These are phyloP conservation scores for Drosophila niveifrons DNA, from an alignment of 2,888 invertebrate genomes.

Conservation along the genomic window DNA sequence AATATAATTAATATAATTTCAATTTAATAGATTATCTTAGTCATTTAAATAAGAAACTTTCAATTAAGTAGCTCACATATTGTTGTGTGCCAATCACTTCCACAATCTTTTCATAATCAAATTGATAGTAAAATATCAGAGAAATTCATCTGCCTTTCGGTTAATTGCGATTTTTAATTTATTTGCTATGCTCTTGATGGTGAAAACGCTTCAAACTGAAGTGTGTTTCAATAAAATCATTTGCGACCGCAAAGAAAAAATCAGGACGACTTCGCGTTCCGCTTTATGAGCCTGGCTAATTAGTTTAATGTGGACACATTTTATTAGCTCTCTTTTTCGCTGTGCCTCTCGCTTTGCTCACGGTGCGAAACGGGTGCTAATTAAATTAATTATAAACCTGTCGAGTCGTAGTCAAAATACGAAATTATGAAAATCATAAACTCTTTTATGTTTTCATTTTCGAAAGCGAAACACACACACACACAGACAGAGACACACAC, in stretches of 20 bases:
- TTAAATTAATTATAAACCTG: constrained; percentile 68
- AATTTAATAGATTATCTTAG: too few species aligned
- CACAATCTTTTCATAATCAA: too few species aligned
- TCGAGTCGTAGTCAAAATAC: constrained; percentile 26
- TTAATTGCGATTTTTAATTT: background rate
- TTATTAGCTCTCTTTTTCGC: constrained; percentile 46
- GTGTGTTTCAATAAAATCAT: constrained; percentile 9
- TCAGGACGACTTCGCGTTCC: background rate
- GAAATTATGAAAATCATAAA: constrained; percentile 60
- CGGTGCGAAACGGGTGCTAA: constrained; percentile 44
- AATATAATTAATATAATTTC: too few species aligned
- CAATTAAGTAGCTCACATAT: too few species aligned
- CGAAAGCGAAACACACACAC: constrained; percentile 39
- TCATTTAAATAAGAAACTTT: too few species aligned
- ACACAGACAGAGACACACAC: constrained; percentile 24
- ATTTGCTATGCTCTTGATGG: background rate
- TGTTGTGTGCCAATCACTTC: too few species aligned
- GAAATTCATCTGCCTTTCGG: too few species aligned
- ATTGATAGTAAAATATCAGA: too few species aligned
- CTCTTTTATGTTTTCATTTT: constrained; percentile 71
- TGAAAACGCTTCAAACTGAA: background rate
- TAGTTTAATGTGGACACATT: constrained; percentile 57
- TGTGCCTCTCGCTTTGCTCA: constrained; percentile 4
- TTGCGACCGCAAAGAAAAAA: constrained; percentile 14
- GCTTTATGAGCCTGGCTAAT: constrained; percentile 50